phyloP scores from a whole-genome alignment of 2,888 invertebrate genomes.

The Saturnia japonica region DNA sequence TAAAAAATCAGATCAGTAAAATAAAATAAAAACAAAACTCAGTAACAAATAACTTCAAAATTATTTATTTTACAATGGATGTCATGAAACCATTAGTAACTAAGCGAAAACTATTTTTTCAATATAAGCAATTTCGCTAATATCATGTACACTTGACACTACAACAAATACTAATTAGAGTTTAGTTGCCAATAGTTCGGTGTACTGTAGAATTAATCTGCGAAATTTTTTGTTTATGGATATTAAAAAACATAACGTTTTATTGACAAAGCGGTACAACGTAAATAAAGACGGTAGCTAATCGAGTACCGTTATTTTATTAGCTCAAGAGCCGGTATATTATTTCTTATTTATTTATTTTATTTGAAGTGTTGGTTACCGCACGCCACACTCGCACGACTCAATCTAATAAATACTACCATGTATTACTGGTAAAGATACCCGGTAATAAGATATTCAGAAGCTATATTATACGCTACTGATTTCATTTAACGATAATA shows the following conservation, averaged over 20 bases:
- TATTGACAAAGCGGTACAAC: slow-evolving; percentile 12
- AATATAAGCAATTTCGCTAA: too few relatives aligned
- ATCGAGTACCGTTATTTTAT: slow-evolving; percentile 52
- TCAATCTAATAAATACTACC: slow-evolving; percentile 78
- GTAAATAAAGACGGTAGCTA: slow-evolving; percentile 30
- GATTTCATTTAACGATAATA: slow-evolving; percentile 59
- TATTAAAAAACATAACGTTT: slow-evolving; percentile 21
- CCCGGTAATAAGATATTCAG: slow-evolving; percentile 72
- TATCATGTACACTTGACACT: too few relatives aligned
- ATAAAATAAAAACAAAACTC: too few relatives aligned
- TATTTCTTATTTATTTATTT: slow-evolving; percentile 72
- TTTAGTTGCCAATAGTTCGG: too few relatives aligned
- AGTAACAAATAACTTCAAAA: too few relatives aligned
- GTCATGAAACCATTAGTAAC: too few relatives aligned
- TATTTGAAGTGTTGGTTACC: slow-evolving; percentile 60
- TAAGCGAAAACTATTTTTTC: too few relatives aligned
- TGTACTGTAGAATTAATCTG: neutral
- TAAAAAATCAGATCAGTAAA: too few relatives aligned
- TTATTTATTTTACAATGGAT: too few relatives aligned
- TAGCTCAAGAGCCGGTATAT: slow-evolving; percentile 42
- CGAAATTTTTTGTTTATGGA: slow-evolving; percentile 1
- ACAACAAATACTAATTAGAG: too few relatives aligned
- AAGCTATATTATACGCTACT: slow-evolving; percentile 59
- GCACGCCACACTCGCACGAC: slow-evolving; percentile 72
- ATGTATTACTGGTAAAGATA: slow-evolving; percentile 66